Base-by-base conservation (phyloP, 1,140 invertebrate genomes). In the Hyles euphorbiae region DNA sequence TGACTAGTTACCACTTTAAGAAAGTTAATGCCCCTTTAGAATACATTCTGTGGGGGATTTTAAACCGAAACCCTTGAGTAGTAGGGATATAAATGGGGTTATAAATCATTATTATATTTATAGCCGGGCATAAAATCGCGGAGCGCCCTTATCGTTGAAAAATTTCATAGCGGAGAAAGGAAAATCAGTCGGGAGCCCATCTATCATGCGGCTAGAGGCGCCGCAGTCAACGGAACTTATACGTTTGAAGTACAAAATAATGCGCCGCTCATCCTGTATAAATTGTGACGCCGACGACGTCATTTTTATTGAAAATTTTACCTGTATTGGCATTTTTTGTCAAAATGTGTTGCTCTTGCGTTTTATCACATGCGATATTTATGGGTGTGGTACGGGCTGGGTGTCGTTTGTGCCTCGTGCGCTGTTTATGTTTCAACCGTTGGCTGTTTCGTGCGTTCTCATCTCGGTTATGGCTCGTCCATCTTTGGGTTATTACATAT, bases 91-190 rank as follows among this genome's bases (percentile, higher is more conserved):
- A 56, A 66, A 66, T 60, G 64, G 53, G 43, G 36, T 56, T 59
- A 61, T 77, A 75, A 77, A 77, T 77, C 68, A 75, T 72, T 74
- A 67, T 61, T 61, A 59, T 67, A 68, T 66, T 68, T 74, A 70
- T 71, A 75, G 60, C 56, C 59, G 58, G 63, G 63, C 57, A 70
- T 68, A 72, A 73, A 75, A 71, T 72, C 59, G 56, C 53, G 59
- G 67, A 67, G 72, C 65, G 56, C 70, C 65, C 73, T 80, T 77
- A 80, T 78, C 77, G 69, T 76, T 80, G 77, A 80, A 77, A 76
- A 77, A 77, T 80, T 71, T 72, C 71, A 68, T 72, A 58, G 61
- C 68, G 62, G 63, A 72, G 66, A 71, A 72, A 77, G 70, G 74
- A 67, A 73, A 78, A 81, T 74, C 70, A 78, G 68, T 59, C 66